Percentiles rank a stretch among this genome's conserved stretches.
phyloP scores from a whole-genome alignment of 1,140 invertebrate genomes.

The Heliconius congener region DNA sequence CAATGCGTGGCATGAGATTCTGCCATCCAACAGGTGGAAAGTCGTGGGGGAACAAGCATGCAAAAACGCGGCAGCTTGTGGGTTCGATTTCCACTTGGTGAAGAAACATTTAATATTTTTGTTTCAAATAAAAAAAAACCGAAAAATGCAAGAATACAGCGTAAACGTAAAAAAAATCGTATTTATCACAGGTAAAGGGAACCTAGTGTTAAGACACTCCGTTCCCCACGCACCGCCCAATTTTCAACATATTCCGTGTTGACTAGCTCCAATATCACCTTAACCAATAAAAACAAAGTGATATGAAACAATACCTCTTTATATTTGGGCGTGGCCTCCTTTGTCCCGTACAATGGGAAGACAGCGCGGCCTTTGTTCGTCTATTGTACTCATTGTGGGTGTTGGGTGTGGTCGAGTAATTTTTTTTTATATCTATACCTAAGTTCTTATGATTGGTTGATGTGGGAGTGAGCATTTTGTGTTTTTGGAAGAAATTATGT shows the following conservation, averaged over 20 bases:
- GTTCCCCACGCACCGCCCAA: no score
- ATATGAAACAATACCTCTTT: slow-evolving; percentile 70
- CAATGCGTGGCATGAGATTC: no score
- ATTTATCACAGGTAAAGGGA: neutral
- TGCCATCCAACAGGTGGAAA: no score
- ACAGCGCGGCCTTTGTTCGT: slow-evolving; percentile 40
- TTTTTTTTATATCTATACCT: slow-evolving; percentile 30
- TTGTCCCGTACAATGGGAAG: slow-evolving; percentile 73
- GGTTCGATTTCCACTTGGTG: no score
- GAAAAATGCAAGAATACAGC: no score
- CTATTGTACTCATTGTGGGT: slow-evolving; percentile 39
- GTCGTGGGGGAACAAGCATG: no score
- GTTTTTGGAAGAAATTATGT: neutral
- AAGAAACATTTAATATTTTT: no score
- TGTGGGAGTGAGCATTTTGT: neutral
- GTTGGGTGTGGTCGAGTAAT: slow-evolving; percentile 37
- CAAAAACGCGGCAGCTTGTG: no score
- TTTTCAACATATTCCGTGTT: no score
- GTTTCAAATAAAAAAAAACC: no score
- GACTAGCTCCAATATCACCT: slow-evolving; percentile 26
- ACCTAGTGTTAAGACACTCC: no score
- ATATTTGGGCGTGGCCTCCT: slow-evolving; percentile 58
- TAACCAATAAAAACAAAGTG: slow-evolving; percentile 49
- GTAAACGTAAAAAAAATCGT: no score
- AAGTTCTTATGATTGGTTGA: neutral